Base-by-base conservation (phyloP, 2,888 invertebrate species). In the Nemapogon koenigi region DNA sequence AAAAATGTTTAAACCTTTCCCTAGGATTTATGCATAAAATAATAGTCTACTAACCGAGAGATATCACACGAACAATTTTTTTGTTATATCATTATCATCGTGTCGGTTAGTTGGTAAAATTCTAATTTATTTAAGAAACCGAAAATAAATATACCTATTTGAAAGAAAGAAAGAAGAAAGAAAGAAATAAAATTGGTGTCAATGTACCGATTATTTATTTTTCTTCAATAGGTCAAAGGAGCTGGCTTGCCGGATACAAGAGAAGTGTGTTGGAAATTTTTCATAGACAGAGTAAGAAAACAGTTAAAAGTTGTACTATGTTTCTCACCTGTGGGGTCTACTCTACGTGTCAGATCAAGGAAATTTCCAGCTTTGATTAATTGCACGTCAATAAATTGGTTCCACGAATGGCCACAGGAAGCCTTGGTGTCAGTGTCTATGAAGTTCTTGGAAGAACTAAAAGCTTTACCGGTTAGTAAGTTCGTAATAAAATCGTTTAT, bases 331-430 rank as follows among this genome's bases (percentile, higher is more conserved):
- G 97, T 97, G 30, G 97, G 97, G 8, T 92, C 92, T 10, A 96
- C 96, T 2, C 81, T 97, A 40, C 81, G 97, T 52, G 90, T 97
- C 18, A 83, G 97, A 46, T 91, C 95, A 16, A 83, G 97, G 49
- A 97, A 97, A 76, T 97, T 97, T 65, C 97, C 97, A 1, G 96
- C 97, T 6, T 86, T 97, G 44, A 93, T 94, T 46, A 97, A 95
- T 69, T 94, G 94, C 53, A 95, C 97, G 4, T 90, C 91, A 37
- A 95, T 97, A 46, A 95, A 97, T 64, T 97, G 97, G 97, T 97
- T 97, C 71, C 97, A 97, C 59, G 97, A 97, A 65, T 97, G 97
- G 97, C 97, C 97, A 2, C 94, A 96, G 72, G 96, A 97, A 68
- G 97, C 97, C 39, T 81, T 97, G 41, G 89, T 96, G 42, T 96